Evolutionary conservation across 2,888 invertebrate species (phyloP).

Genomic region (Epinotia brunnichana): DNA sequence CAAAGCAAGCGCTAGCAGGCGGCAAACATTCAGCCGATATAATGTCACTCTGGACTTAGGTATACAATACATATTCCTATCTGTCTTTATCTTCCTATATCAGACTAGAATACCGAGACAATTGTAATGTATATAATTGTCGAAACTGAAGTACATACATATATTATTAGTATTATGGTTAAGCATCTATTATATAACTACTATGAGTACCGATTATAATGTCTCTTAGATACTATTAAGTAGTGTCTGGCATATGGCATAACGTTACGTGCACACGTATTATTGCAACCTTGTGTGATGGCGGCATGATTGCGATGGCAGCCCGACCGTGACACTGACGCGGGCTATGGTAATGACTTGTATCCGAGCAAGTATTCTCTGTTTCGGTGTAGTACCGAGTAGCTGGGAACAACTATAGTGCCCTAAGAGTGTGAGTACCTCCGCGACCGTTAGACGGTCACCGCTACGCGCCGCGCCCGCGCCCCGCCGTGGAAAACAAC

Average conservation of each 20-base stretch:
- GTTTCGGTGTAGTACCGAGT: slow-evolving; percentile 61
- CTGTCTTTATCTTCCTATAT: too few relatives aligned
- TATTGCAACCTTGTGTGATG: slow-evolving; percentile 75
- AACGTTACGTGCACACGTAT: slow-evolving; percentile 73
- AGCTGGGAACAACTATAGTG: slow-evolving; percentile 57
- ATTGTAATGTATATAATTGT: too few relatives aligned
- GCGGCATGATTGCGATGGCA: slow-evolving; percentile 68
- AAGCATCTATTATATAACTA: not conserved
- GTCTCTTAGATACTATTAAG: slow-evolving; percentile 53
- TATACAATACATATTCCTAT: too few relatives aligned
- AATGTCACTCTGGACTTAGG: too few relatives aligned
- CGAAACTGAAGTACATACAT: too few relatives aligned
- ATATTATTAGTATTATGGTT: too few relatives aligned
- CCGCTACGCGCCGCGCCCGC: slow-evolving; percentile 65
- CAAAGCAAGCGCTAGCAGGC: too few relatives aligned
- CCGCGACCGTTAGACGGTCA: slow-evolving; percentile 77
- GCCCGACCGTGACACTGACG: slow-evolving; percentile 78
- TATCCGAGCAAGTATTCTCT: slow-evolving; percentile 53
- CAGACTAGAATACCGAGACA: too few relatives aligned
- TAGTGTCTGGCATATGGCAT: slow-evolving; percentile 57
- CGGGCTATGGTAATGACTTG: slow-evolving; percentile 72
- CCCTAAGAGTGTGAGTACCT: slow-evolving; percentile 71
- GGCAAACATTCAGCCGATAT: too few relatives aligned
- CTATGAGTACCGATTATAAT: not conserved
- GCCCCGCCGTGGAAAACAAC: slow-evolving; percentile 61